Conservation (phyloP, 1,140 invertebrate genomes). For the Leptopilina boulardi region DNA sequence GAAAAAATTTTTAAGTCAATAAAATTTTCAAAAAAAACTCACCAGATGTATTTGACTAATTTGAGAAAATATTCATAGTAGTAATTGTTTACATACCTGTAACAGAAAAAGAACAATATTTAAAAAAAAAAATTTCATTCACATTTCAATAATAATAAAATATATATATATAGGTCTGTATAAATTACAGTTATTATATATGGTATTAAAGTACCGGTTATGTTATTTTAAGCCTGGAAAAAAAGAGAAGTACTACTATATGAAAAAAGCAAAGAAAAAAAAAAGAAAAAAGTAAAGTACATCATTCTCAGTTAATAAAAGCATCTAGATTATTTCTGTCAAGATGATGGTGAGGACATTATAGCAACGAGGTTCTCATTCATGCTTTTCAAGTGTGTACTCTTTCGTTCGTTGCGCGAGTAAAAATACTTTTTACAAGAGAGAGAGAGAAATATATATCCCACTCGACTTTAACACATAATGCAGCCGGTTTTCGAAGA, state of each 20-base stretch:
- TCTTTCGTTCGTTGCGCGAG: conserved; percentile 5
- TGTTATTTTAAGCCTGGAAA: not conserved
- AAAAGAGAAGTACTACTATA: no score
- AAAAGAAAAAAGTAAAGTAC: not conserved
- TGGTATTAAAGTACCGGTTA: not conserved
- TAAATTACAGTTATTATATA: not conserved
- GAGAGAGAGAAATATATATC: not conserved
- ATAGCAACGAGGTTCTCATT: conserved; percentile 20
- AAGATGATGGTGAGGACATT: conserved; percentile 15
- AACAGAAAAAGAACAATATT: not conserved
- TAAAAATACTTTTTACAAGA: conserved; percentile 22
- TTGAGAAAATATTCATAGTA: not conserved
- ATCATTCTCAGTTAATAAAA: conserved; percentile 29
- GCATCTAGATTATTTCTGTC: conserved; percentile 10
- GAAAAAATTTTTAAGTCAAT: no score
- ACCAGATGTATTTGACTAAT: no score
- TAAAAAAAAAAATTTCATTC: not conserved
- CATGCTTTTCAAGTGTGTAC: conserved; percentile 24
- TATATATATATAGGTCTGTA: not conserved
- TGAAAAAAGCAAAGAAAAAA: not conserved
- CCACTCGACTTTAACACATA: conserved; percentile 29
- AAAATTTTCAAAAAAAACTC: no score
- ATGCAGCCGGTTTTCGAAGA: conserved; percentile 24
- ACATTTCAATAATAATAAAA: not conserved
- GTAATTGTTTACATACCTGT: not conserved